Evolutionary conservation across 2,888 invertebrate genomes (phyloP), one percentile per base, ranked within the genome.

Genomic region (Drosophila mayaguana): DNA sequence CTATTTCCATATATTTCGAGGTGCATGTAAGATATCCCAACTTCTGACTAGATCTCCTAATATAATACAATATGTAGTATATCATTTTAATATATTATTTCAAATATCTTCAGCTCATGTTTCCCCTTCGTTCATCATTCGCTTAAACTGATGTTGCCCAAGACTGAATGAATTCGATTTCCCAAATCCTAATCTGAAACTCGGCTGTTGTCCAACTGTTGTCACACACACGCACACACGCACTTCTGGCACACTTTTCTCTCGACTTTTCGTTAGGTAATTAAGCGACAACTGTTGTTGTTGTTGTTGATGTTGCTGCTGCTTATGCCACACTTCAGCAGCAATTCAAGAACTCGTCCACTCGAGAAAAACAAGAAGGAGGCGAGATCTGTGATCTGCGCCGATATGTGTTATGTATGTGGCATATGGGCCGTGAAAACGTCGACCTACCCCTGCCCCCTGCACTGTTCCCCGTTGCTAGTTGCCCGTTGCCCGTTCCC

Each of bases 241-340:
- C 63, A 66, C 80, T 84, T 82, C 71, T 84, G 84, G 68, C 83
- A 87, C 83, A 60, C 84, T 78, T 84, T 67, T 59, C n/a, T 34
- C 25, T 46, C 79, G 68, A 70, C 74, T 63, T 45, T 53, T 46
- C 59, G 65, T 61, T 69, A 67, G 63, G 78, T 79, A 88, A 85
- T 85, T 88, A 76, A 73, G 87, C 79, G 64, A 66, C 84, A 74
- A 67, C 46, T 48, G 70, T 60, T 65, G 38, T 25, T 53, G 53
- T 55, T 64, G 11, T 11, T 32, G 9, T 28, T 28, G 9, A 8
- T 28, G 28, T 3, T 59, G 54, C 25, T 72, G 73, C 70, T 69
- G 72, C 40, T 54, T 54, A n/a, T 40, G 38, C 72, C 81, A 73
- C 70, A 80, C 80, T 62, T 60, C 59, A 46, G 56, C 55, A 14